Conservation (phyloP, 2,888 invertebrate species). For the Eurytoma californica region DNA sequence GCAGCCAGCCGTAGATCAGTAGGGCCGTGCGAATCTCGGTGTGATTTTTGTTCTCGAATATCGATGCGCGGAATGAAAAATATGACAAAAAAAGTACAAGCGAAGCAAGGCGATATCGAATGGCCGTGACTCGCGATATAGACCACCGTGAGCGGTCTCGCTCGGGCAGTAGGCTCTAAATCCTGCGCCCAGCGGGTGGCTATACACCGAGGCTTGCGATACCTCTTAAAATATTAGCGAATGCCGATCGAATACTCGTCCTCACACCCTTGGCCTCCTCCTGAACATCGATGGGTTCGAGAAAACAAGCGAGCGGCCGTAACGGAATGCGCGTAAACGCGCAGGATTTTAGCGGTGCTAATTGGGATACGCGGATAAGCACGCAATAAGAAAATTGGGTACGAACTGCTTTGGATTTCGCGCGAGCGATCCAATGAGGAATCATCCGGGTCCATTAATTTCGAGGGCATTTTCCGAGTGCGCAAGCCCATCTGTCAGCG, state of each 20-base stretch:
- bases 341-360: neutral
- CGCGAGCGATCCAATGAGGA: neutral
- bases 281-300: slow-evolving; percentile 17
- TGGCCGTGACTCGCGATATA: slow-evolving; percentile 66
- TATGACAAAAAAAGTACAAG: neutral
- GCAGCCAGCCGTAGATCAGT: slow-evolving; percentile 1
- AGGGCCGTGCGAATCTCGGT: neutral
- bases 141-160: slow-evolving; percentile 66
- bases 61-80: slow-evolving; percentile 19
- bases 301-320: slow-evolving; percentile 20
- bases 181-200: slow-evolving; percentile 72
- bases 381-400: too few relatives aligned
- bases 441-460: slow-evolving; percentile 51
- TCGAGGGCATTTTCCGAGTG: slow-evolving; percentile 5
- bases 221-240: slow-evolving; percentile 68
- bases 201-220: slow-evolving; percentile 63
- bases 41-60: neutral
- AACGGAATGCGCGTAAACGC: neutral
- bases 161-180: slow-evolving; percentile 71
- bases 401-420: neutral
- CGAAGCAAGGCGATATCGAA: slow-evolving; percentile 58
- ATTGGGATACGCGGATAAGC: neutral
- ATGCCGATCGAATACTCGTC: slow-evolving; percentile 63
- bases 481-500: slow-evolving; percentile 20
- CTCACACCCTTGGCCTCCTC: slow-evolving; percentile 18